Conservation (phyloP, 2,797 vertebrate genomes). For the Glyptemys insculpta region DNA sequence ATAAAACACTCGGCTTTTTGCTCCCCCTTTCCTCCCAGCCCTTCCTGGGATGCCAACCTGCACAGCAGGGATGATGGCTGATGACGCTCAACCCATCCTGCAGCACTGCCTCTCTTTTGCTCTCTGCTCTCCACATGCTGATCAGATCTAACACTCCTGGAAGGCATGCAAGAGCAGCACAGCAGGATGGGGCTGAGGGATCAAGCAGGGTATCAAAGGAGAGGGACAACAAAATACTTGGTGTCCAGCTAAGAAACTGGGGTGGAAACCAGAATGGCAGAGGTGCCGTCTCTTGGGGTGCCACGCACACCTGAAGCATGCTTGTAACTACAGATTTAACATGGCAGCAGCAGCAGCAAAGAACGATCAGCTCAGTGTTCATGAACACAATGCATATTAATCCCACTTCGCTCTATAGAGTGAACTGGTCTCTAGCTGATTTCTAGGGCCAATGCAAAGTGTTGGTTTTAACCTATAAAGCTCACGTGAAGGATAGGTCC, state of each 20-base stretch:
- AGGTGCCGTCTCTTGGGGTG: slow-evolving; percentile 35
- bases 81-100: background rate
- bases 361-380: background rate
- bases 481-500: background rate
- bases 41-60: slow-evolving; percentile 7
- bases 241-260: background rate
- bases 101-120: background rate
- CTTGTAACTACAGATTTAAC: background rate
- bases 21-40: background rate
- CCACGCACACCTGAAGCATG: slow-evolving; percentile 28
- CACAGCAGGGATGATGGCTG: slow-evolving; percentile 18
- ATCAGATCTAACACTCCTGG: background rate
- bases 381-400: background rate
- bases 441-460: background rate
- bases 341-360: slow-evolving; percentile 8
- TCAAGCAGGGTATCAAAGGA: slow-evolving; percentile 10
- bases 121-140: background rate
- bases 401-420: fast-evolving
- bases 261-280: background rate
- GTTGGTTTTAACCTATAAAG: slow-evolving; percentile 19
- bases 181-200: background rate
- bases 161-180: background rate
- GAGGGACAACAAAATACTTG: background rate
- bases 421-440: background rate
- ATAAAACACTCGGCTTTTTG: slow-evolving; percentile 48